Conservation (phyloP, 2,113 vertebrate genomes). For the Aix galericulata region DNA sequence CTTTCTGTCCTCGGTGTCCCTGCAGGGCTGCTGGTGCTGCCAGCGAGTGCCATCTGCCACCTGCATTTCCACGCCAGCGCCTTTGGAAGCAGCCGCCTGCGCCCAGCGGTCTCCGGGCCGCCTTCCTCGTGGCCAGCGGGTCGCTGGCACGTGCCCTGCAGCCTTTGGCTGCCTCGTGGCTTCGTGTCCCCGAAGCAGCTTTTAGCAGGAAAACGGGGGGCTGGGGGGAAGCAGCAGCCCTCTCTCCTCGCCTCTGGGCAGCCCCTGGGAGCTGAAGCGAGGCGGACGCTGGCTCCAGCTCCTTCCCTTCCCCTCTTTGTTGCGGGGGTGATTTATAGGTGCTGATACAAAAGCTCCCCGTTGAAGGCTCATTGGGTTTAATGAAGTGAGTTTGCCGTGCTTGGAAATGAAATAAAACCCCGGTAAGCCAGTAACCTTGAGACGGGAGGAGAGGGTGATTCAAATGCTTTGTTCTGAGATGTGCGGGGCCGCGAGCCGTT, state of each 20-base stretch:
- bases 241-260: neutral
- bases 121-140: neutral
- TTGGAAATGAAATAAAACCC: neutral
- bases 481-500: neutral
- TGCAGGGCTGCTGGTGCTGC: neutral
- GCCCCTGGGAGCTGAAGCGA: neutral
- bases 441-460: neutral
- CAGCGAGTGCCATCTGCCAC: neutral
- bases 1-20: neutral
- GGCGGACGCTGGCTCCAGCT: neutral
- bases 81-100: fast-evolving
- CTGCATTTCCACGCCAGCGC: fast-evolving
- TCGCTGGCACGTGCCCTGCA: neutral
- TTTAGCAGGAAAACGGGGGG: fast-evolving
- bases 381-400: neutral
- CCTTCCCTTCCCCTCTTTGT: neutral
- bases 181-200: neutral
- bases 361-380: constrained; percentile 24
- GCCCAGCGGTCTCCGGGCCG: neutral
- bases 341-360: neutral
- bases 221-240: neutral
- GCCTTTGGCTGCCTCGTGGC: fast-evolving
- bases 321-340: neutral
- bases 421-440: neutral
- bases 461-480: neutral